Conservation (phyloP, 2,113 vertebrate genomes). For the Peromyscus polionotus region DNA sequence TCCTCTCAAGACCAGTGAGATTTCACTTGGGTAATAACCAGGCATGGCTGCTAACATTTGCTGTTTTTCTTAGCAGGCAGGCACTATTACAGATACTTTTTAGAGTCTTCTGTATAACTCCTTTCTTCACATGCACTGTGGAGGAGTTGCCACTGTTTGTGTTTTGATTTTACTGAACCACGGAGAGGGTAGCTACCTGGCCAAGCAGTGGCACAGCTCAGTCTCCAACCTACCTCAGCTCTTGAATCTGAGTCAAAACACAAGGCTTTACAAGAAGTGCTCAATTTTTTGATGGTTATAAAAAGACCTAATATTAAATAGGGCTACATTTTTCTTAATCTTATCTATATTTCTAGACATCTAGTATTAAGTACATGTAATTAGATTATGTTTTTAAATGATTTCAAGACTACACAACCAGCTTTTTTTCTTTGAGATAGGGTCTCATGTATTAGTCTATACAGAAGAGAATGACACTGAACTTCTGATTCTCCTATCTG, state of each 20-base stretch:
- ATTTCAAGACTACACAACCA: neutral
- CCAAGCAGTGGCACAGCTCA: neutral
- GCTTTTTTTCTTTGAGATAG: neutral
- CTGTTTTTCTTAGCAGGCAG: constrained; percentile 2
- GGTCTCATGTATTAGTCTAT: neutral
- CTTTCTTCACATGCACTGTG: neutral
- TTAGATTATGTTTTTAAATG: constrained; percentile 1
- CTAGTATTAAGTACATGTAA: neutral
- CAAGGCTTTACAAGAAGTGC: neutral
- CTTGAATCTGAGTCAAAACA: neutral
- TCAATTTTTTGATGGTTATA: constrained; percentile 25
- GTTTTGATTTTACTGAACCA: neutral
- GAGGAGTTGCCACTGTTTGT: neutral
- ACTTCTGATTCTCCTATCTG: neutral
- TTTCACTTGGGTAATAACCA: constrained; percentile 34
- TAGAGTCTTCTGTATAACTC: constrained; percentile 6
- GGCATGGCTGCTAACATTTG: neutral
- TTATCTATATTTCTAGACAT: neutral
- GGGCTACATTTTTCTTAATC: neutral
- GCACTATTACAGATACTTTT: neutral
- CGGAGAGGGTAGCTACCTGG: neutral
- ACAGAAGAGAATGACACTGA: neutral
- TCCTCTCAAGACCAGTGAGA: constrained; percentile 28
- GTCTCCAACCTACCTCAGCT: neutral
- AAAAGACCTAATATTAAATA: neutral